These are phyloP conservation scores for Chouioia cunea DNA, from an alignment of 2,888 invertebrate genomes.

Conservation along the genomic window DNA sequence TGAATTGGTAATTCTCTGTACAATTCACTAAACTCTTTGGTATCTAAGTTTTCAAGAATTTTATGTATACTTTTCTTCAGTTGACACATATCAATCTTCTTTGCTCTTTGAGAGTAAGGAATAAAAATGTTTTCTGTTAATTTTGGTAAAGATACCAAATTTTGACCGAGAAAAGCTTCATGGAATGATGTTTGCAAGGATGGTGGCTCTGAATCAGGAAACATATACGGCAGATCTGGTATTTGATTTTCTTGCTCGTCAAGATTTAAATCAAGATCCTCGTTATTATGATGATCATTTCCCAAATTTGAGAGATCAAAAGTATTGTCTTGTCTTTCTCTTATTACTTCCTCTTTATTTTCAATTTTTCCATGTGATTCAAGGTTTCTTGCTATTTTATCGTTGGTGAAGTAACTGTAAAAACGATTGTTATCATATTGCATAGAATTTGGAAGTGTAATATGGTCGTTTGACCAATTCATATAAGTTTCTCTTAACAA, in stretches of 20 bases:
- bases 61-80: constrained; percentile 82
- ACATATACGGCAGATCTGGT: too few relatives aligned
- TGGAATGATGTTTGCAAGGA: constrained; percentile 56
- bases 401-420: constrained; percentile 46
- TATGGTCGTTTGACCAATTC: constrained; percentile 52
- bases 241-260: too few relatives aligned
- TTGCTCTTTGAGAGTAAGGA: constrained; percentile 84
- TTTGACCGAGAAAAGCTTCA: constrained; percentile 60
- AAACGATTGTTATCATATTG: constrained; percentile 47
- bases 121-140: constrained; percentile 78
- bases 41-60: constrained; percentile 67
- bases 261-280: too few relatives aligned
- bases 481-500: constrained; percentile 48
- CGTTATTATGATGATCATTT: too few relatives aligned
- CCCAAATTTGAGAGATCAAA: too few relatives aligned
- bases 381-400: too few relatives aligned
- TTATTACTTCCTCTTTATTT: too few relatives aligned
- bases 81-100: constrained; percentile 87
- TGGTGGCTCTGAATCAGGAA: too few relatives aligned
- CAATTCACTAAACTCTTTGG: constrained; percentile 69
- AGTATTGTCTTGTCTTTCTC: too few relatives aligned
- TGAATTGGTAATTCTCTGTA: constrained; percentile 73
- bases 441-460: constrained; percentile 52
- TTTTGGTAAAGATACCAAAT: constrained; percentile 78
- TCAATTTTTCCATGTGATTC: too few relatives aligned